A percentile compares a stretch with the other conserved stretches of the same genome.
Evolutionary conservation across 2,888 invertebrate species (phyloP).

Genomic region (Lasioglossum pauxillum): DNA sequence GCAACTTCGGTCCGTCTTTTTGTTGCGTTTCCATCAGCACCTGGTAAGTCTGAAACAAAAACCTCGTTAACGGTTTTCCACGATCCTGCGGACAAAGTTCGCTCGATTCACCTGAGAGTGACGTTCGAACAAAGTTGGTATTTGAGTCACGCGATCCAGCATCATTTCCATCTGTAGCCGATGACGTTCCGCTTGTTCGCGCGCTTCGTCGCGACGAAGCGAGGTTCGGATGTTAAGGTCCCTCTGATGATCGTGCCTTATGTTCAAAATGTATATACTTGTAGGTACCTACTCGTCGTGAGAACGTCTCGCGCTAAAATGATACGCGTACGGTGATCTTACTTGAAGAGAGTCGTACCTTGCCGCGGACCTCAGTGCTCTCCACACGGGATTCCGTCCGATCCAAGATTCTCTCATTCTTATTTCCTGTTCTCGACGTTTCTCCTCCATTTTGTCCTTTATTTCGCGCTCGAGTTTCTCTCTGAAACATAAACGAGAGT

Average conservation of each 20-base stretch:
- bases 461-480: slow-evolving; percentile 88
- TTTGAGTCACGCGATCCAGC: slow-evolving; percentile 89
- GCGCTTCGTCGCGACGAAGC: slow-evolving; percentile 89
- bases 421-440: slow-evolving; percentile 86
- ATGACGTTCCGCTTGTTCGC: slow-evolving; percentile 89
- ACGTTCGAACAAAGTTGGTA: slow-evolving; percentile 90
- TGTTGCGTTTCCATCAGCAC: slow-evolving; percentile 36
- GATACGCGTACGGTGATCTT: neutral
- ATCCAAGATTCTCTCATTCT: slow-evolving; percentile 87
- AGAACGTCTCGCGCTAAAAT: neutral
- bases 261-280: slow-evolving; percentile 25
- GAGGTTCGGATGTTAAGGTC: slow-evolving; percentile 89
- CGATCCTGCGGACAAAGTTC: neutral
- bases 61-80: neutral
- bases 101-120: slow-evolving; percentile 86
- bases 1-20: slow-evolving; percentile 40
- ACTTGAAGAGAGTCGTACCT: slow-evolving; percentile 71
- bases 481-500: slow-evolving; percentile 73
- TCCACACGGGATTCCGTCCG: slow-evolving; percentile 90
- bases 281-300: neutral
- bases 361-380: slow-evolving; percentile 85
- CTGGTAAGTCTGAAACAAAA: slow-evolving; percentile 59
- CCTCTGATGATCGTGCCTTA: slow-evolving; percentile 86
- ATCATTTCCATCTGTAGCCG: slow-evolving; percentile 90
- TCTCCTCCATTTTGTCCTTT: slow-evolving; percentile 86